phyloP scores from a whole-genome alignment of 2,113 vertebrate species.

The human region GRCh38 chr20:22517501-22518000 shows the following conservation, averaged over 20 bases:
- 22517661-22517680: not conserved
- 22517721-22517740: not conserved
- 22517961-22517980: not conserved
- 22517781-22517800: not conserved
- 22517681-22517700: not conserved
- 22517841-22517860: not conserved
- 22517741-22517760: not conserved
- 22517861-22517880: not conserved
- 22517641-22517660: no score
- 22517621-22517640: fast-evolving
- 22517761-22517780: not conserved
- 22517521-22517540: not conserved
- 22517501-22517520: not conserved
- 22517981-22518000: not conserved
- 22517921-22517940: not conserved
- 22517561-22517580: not conserved
- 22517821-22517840: not conserved
- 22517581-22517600: not conserved
- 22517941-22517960: not conserved
- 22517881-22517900: not conserved
- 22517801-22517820: not conserved
- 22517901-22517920: not conserved
- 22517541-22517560: not conserved
- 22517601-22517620: not conserved
- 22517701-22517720: not conserved